Percentiles rank a stretch among this genome's conserved stretches.
Conservation (phyloP, 1,140 invertebrate species). For the Yoshiicerus persimilis region DNA sequence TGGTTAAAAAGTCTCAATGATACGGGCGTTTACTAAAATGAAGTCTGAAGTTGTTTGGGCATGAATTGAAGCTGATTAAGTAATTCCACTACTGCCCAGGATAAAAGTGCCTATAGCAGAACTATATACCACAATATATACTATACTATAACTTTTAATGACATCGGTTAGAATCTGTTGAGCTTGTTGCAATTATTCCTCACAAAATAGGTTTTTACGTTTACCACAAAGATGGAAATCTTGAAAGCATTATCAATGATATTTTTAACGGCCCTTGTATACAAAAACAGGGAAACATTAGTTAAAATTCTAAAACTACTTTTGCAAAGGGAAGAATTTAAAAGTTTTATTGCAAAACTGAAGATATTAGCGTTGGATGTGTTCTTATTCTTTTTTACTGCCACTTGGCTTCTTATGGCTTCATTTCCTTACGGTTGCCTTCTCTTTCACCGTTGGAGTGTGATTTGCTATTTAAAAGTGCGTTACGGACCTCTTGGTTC, state of each 20-base stretch:
- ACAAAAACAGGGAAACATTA: not conserved
- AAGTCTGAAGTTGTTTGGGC: too few species aligned
- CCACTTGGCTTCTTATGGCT: not conserved
- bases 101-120: too few species aligned
- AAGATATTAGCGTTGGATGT: slow-evolving; percentile 21
- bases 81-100: too few species aligned
- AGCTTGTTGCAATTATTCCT: not conserved
- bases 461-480: slow-evolving; percentile 27
- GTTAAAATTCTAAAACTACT: not conserved
- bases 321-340: not conserved
- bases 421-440: slow-evolving; percentile 29
- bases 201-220: not conserved
- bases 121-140: too few species aligned
- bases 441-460: not conserved
- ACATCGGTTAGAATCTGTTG: not conserved
- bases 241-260: not conserved
- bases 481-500: slow-evolving; percentile 30
- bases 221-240: not conserved
- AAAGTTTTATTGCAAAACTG: not conserved
- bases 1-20: too few species aligned
- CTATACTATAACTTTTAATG: too few species aligned
- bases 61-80: too few species aligned
- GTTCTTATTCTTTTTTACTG: slow-evolving; percentile 21
- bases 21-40: too few species aligned
- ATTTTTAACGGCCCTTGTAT: not conserved